A percentile compares a stretch with the other conserved stretches of the same genome.
Evolutionary conservation across 2,113 vertebrate genomes (phyloP).

Genomic region (Rhadina sibilatrix): DNA sequence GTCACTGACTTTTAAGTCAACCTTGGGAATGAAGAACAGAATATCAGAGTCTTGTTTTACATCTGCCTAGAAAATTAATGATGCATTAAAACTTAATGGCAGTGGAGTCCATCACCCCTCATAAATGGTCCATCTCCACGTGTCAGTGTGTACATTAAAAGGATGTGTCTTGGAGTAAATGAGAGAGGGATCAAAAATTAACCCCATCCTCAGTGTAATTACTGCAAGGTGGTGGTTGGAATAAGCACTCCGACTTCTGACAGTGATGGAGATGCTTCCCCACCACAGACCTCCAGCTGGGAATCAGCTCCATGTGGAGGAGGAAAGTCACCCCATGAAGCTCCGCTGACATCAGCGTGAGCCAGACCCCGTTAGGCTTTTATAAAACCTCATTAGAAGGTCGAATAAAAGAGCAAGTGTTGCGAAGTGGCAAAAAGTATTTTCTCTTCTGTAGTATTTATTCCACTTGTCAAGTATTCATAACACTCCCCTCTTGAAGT

Average conservation of each 20-base stretch:
- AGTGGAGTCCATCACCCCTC: conserved; percentile 27
- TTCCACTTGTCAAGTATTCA: background rate
- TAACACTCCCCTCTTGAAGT: background rate
- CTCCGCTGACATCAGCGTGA: background rate
- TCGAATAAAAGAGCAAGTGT: background rate
- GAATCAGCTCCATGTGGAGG: background rate
- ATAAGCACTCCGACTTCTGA: background rate
- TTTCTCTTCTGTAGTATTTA: background rate
- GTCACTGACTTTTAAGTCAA: conserved; percentile 51
- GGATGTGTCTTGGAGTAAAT: background rate
- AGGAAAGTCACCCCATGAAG: background rate
- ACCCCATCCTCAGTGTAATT: conserved; percentile 24
- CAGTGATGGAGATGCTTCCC: conserved; percentile 5
- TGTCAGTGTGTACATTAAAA: conserved; percentile 48
- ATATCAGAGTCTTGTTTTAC: conserved; percentile 34
- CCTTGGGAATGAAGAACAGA: conserved; percentile 36
- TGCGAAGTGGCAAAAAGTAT: background rate
- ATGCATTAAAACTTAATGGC: conserved; percentile 59
- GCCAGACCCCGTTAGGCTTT: background rate
- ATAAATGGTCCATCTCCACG: conserved; percentile 32
- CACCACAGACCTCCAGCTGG: background rate
- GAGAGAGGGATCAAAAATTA: conserved; percentile 50
- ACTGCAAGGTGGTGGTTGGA: background rate
- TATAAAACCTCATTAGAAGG: background rate
- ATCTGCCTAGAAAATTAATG: conserved; percentile 58